phyloP scores from a whole-genome alignment of 2,113 vertebrate species.

The Tupaia chinensis region DNA sequence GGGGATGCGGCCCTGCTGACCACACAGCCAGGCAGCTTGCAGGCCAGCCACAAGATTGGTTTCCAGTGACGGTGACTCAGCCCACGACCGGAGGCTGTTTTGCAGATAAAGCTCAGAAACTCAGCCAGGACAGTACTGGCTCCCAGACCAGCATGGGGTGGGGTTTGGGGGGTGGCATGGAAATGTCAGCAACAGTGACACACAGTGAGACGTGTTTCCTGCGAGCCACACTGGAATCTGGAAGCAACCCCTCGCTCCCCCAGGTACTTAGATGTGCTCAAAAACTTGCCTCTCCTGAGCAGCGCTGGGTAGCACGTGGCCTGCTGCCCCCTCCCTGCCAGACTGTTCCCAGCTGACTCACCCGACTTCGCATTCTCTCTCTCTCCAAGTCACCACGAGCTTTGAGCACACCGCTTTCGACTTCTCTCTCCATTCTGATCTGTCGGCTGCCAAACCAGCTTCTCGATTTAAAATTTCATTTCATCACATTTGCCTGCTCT shows the following conservation, averaged over 20 bases:
- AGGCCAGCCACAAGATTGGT: background rate
- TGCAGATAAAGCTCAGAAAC: background rate
- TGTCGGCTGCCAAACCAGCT: background rate
- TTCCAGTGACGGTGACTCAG: background rate
- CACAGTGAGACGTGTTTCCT: background rate
- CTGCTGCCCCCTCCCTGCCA: background rate
- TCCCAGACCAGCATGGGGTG: background rate
- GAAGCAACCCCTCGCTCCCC: background rate
- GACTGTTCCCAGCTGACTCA: constrained; percentile 36
- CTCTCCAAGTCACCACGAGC: background rate
- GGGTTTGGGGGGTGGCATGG: background rate
- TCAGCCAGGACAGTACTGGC: background rate
- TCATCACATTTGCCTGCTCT: background rate
- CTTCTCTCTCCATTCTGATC: background rate
- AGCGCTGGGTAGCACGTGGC: background rate
- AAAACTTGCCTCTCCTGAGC: background rate
- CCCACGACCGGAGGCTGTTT: background rate
- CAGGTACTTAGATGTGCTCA: no score
- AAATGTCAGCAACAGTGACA: background rate
- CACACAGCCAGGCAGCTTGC: background rate
- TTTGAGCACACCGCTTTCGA: background rate
- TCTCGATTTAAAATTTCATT: background rate
- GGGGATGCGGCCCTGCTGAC: rapidly evolving
- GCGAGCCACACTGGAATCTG: background rate
- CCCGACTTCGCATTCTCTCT: background rate